These are phyloP conservation scores for Thripadectes ignobilis DNA, from an alignment of 2,797 vertebrate species.

Conservation along the genomic window DNA sequence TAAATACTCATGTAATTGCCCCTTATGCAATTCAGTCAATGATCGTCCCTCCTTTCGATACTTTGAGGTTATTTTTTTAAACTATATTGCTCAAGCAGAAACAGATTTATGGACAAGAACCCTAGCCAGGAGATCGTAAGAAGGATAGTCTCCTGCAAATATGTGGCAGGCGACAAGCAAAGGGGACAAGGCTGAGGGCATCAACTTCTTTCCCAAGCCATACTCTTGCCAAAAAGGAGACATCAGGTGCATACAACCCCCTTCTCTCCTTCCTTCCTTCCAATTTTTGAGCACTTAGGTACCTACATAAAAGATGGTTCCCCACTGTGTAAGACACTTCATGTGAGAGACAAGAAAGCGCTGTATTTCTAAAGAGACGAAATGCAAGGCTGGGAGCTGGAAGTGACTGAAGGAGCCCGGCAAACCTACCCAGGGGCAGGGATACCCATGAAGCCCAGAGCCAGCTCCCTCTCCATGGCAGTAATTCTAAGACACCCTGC, in stretches of 20 bases:
- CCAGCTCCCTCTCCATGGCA: neutral
- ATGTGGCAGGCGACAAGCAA: neutral
- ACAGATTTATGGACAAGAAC: neutral
- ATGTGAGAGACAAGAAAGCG: neutral
- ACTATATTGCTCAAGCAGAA: neutral
- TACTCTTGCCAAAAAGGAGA: neutral
- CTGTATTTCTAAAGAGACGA: neutral
- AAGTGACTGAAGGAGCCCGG: neutral
- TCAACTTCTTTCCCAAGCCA: neutral
- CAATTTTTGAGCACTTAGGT: neutral
- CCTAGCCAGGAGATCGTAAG: neutral
- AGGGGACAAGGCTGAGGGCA: neutral
- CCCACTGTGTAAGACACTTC: neutral
- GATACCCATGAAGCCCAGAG: neutral
- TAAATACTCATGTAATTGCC: neutral
- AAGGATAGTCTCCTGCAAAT: neutral
- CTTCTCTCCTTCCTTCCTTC: neutral
- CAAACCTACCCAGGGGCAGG: neutral
- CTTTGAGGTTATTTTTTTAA: neutral
- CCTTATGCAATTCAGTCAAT: neutral
- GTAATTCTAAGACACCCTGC: neutral
- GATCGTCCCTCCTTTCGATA: neutral
- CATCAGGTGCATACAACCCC: neutral
- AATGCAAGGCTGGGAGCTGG: neutral
- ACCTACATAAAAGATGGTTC: neutral